These are phyloP conservation scores for Taenioides sp. DNA, from an alignment of 2,797 vertebrate species.

Conservation along the genomic window DNA sequence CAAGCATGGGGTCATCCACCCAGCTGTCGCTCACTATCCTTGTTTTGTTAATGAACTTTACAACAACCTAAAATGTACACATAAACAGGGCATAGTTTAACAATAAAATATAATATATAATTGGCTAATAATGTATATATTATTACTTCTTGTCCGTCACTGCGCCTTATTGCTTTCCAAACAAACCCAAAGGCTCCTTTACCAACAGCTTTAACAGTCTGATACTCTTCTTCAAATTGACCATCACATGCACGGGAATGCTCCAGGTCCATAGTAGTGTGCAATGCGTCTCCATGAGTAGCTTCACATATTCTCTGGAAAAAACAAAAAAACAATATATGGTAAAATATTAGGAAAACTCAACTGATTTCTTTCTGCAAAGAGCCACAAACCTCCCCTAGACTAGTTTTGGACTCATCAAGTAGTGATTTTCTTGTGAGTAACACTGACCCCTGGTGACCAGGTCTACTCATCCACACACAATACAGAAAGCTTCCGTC, in stretches of 20 bases:
- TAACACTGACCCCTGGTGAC: constrained; percentile 73
- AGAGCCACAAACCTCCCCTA: constrained; percentile 80
- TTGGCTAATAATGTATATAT: not conserved
- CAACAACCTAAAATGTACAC: constrained; percentile 79
- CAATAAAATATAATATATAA: not conserved
- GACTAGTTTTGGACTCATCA: constrained; percentile 71
- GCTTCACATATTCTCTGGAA: constrained; percentile 62
- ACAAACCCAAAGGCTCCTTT: constrained; percentile 95
- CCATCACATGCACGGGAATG: constrained; percentile 86
- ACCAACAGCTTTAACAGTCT: constrained; percentile 82
- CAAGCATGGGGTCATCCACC: constrained; percentile 88
- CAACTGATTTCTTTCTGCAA: not conserved
- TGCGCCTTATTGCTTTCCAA: constrained; percentile 83
- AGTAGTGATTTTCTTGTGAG: constrained; percentile 65
- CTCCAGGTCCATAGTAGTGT: constrained; percentile 81
- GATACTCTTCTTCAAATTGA: constrained; percentile 84
- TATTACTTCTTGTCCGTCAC: constrained; percentile 81
- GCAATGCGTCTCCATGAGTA: constrained; percentile 64
- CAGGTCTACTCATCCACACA: constrained; percentile 84
- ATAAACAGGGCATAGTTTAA: not conserved
- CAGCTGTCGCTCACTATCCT: constrained; percentile 89
- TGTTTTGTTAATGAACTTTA: constrained; percentile 94
- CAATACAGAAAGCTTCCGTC: constrained; percentile 80
- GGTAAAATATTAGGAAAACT: not conserved
- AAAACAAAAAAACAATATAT: not conserved